phyloP scores from a whole-genome alignment of 2,113 vertebrate species.

The Noturus placidus region DNA sequence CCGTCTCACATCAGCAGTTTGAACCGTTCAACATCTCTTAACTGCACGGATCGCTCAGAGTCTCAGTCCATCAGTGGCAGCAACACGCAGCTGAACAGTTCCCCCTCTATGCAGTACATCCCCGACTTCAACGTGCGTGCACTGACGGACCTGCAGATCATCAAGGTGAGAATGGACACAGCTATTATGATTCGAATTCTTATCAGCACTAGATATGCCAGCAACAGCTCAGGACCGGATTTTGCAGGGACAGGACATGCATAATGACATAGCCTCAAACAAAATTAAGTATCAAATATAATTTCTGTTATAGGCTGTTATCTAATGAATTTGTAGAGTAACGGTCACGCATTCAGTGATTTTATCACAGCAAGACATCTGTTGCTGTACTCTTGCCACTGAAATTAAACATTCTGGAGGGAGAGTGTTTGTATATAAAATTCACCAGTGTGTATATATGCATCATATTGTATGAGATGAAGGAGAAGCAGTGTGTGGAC shows the following conservation, averaged over 20 bases:
- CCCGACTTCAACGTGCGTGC: constrained; percentile 93
- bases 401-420: no score
- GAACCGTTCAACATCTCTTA: constrained; percentile 85
- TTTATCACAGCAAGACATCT: no score
- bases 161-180: constrained; percentile 74
- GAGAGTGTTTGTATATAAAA: no score
- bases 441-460: no score
- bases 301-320: background rate
- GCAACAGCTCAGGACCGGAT: background rate
- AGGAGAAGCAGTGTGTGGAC: no score
- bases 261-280: background rate
- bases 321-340: background rate
- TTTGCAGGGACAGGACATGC: background rate
- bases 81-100: constrained; percentile 81
- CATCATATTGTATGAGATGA: no score
- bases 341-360: no score
- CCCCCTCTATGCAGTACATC: constrained; percentile 73
- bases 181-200: background rate
- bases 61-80: constrained; percentile 73
- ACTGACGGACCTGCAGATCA: constrained; percentile 86
- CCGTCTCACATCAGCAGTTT: constrained; percentile 79
- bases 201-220: background rate
- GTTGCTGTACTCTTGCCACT: no score
- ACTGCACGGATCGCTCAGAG: constrained; percentile 77
- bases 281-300: background rate